Percentiles rank a stretch among this genome's conserved stretches.
These are phyloP conservation scores for Eleutherodactylus coqui DNA, from an alignment of 2,797 vertebrate species.

Conservation along the genomic window DNA sequence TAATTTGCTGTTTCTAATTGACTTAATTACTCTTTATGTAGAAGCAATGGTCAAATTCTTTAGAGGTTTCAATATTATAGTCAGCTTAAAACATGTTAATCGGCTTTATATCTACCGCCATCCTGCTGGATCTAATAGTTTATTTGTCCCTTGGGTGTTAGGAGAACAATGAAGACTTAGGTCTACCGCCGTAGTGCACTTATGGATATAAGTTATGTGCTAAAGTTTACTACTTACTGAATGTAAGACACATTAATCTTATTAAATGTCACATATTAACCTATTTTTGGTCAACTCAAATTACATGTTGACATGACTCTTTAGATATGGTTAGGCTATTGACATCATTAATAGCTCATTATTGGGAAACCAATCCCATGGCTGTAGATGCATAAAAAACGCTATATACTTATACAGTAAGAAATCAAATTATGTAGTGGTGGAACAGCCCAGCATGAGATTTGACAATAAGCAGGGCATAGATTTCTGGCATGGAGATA, in stretches of 20 bases:
- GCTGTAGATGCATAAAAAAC: neutral
- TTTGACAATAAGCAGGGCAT: too few species aligned
- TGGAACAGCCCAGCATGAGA: too few species aligned
- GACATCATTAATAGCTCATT: neutral
- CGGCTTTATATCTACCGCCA: slow-evolving; percentile 42
- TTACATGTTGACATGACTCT: neutral
- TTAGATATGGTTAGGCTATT: neutral
- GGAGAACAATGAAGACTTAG: slow-evolving; percentile 26
- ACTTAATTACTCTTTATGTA: slow-evolving; percentile 59
- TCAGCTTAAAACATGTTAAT: slow-evolving; percentile 40
- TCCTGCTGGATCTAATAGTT: slow-evolving; percentile 45
- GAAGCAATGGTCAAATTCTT: slow-evolving; percentile 55
- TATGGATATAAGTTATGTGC: slow-evolving; percentile 1
- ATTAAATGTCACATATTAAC: neutral
- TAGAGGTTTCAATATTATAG: slow-evolving; percentile 50
- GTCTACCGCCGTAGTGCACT: slow-evolving; percentile 25
- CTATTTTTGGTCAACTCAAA: neutral
- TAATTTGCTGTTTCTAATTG: slow-evolving; percentile 61
- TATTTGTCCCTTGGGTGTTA: slow-evolving; percentile 55
- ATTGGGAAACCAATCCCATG: neutral
- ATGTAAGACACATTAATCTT: neutral
- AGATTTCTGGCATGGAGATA: too few species aligned
- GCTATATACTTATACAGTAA: too few species aligned
- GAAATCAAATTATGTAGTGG: too few species aligned
- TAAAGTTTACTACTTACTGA: neutral